Conservation (phyloP, 2,113 vertebrate genomes). For the Crotophaga sulcirostris region DNA sequence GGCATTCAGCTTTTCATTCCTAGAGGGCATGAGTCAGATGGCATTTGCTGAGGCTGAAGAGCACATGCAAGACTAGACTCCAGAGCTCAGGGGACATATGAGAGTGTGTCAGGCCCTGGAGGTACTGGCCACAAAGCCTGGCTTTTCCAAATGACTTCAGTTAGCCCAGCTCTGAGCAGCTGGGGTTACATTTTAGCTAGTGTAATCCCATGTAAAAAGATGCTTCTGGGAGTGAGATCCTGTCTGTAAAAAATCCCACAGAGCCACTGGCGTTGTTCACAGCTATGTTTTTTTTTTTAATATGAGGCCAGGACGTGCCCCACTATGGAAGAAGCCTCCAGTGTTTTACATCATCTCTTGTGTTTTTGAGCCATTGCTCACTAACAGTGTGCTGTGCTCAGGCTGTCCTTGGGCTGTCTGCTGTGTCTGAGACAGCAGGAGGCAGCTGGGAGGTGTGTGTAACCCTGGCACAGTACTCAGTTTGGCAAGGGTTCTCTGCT, state of each 20-base stretch:
- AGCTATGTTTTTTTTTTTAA: not conserved
- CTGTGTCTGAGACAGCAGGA: fast-evolving
- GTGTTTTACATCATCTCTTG: not conserved
- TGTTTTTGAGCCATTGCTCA: not conserved
- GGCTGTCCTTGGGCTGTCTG: no score
- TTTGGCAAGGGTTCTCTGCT: not conserved
- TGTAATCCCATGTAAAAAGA: not conserved
- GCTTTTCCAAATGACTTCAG: not conserved
- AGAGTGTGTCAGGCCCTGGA: not conserved
- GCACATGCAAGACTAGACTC: not conserved
- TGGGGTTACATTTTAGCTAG: not conserved
- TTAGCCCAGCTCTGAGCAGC: not conserved
- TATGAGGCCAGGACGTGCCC: not conserved
- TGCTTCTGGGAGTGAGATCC: not conserved
- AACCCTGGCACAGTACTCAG: not conserved
- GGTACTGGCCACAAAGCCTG: not conserved
- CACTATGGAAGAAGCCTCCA: not conserved
- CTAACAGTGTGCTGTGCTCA: not conserved
- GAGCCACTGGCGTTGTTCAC: not conserved
- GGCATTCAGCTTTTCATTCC: not conserved
- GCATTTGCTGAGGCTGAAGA: not conserved
- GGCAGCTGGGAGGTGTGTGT: fast-evolving
- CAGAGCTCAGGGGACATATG: fast-evolving
- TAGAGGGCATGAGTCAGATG: not conserved
- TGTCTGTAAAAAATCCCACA: not conserved